A percentile compares a stretch with the other conserved stretches of the same genome.
Evolutionary conservation across 2,888 invertebrate genomes (phyloP).

Genomic region (Polydrusus tereticollis): DNA sequence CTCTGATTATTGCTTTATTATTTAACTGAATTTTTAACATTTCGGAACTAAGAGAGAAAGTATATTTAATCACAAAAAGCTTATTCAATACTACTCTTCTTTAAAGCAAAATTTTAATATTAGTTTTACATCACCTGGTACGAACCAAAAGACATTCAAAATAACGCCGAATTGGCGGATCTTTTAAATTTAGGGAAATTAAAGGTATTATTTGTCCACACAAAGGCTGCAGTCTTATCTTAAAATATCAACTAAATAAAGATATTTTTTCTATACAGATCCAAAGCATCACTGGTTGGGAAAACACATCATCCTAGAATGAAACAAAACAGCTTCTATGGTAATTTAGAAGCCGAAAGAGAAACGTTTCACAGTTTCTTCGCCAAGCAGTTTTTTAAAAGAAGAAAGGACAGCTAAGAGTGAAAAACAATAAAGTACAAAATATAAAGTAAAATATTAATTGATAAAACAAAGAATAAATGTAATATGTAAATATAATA

Average conservation of each 20-base stretch:
- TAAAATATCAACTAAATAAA: slow-evolving; percentile 1
- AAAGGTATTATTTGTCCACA: not conserved
- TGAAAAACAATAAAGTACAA: not conserved
- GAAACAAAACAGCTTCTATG: not conserved
- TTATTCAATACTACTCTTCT: no score
- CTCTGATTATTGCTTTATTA: no score
- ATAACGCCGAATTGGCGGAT: not conserved
- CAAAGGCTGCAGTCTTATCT: not conserved
- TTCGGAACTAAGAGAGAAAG: no score
- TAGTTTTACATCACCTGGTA: no score
- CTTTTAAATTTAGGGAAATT: not conserved
- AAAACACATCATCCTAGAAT: slow-evolving; percentile 35
- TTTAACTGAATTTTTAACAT: no score
- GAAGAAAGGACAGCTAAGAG: slow-evolving; percentile 25
- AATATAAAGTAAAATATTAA: not conserved
- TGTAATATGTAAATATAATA: not conserved
- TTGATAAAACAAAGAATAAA: slow-evolving; percentile 5
- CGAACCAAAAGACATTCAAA: no score
- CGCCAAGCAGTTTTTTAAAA: slow-evolving; percentile 41
- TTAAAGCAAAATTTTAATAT: no score
- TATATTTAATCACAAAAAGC: no score
- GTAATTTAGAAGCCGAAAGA: not conserved
- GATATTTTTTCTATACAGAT: slow-evolving; percentile 6
- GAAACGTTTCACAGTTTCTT: slow-evolving; percentile 27
- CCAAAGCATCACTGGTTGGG: slow-evolving; percentile 17